phyloP scores from a whole-genome alignment of 2,113 vertebrate species.

The Cyrtonyx montezumae region DNA sequence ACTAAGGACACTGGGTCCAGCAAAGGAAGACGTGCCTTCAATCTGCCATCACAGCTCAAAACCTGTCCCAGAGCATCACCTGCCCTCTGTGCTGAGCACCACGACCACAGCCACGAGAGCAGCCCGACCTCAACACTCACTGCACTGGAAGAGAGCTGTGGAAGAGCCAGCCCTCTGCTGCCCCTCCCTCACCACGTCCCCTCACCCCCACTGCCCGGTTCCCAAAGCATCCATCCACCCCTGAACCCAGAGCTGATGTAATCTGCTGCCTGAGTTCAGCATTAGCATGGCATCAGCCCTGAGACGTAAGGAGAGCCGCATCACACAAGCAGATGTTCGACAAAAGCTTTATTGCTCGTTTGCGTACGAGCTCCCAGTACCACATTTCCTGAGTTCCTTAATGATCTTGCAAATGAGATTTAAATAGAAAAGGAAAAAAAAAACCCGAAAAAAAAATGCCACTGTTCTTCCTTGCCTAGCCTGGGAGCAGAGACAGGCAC shows the following conservation, averaged over 20 bases:
- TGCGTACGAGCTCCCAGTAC: slow-evolving; percentile 48
- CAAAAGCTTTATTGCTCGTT: slow-evolving; percentile 72
- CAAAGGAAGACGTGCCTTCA: not conserved
- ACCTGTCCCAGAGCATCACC: not conserved
- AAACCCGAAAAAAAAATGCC: not conserved
- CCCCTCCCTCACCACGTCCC: not conserved
- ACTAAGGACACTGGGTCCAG: not conserved
- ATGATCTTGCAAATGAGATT: slow-evolving; percentile 69
- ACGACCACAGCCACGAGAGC: fast-evolving
- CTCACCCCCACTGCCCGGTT: not conserved
- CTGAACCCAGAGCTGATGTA: slow-evolving; percentile 30
- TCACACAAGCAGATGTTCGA: slow-evolving; percentile 69
- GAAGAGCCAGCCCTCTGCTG: fast-evolving
- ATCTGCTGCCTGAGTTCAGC: slow-evolving; percentile 50
- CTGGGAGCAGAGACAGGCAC: not conserved
- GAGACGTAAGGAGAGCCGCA: slow-evolving; percentile 29
- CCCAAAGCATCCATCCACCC: not conserved
- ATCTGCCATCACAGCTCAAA: not conserved
- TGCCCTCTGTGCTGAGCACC: fast-evolving
- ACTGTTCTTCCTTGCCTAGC: not conserved
- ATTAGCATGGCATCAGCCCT: slow-evolving; percentile 38
- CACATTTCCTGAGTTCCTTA: slow-evolving; percentile 67
- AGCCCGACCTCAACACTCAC: not conserved
- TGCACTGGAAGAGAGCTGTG: not conserved
- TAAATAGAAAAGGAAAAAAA: slow-evolving; percentile 26